A percentile compares a stretch with the other conserved stretches of the same genome.
Conservation (phyloP, 2,888 invertebrate genomes). For the Hypsopygia costalis region DNA sequence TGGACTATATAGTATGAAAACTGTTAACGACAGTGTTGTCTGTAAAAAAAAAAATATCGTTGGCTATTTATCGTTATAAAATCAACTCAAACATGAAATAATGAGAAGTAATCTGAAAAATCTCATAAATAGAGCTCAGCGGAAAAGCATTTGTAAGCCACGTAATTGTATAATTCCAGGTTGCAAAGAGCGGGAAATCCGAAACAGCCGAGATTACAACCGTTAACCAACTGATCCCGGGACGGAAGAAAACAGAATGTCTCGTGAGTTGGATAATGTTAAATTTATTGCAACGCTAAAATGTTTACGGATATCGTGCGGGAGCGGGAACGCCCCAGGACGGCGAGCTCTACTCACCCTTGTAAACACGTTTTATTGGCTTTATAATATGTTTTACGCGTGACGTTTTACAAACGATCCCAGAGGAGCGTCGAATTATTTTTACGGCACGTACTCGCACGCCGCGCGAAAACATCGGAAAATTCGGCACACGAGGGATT, state of each 20-base stretch:
- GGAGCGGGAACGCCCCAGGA: conserved; percentile 52
- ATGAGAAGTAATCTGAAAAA: too few species aligned
- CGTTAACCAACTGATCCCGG: conserved; percentile 77
- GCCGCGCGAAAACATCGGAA: conserved; percentile 62
- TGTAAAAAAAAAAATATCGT: too few species aligned
- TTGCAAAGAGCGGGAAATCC: conserved; percentile 61
- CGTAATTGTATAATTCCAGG: conserved; percentile 69
- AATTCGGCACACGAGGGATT: conserved; percentile 69
- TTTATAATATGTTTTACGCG: conserved; percentile 81
- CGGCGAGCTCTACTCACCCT: conserved; percentile 74
- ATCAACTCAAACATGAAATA: too few species aligned
- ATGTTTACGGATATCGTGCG: conserved; percentile 77
- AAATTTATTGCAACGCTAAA: conserved; percentile 79
- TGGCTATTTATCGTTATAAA: too few species aligned
- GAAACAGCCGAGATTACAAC: conserved; percentile 72
- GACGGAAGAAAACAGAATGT: conserved; percentile 75
- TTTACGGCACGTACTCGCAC: conserved; percentile 74
- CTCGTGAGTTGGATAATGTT: conserved; percentile 76
- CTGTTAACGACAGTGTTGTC: too few species aligned
- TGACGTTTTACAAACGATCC: conserved; percentile 81
- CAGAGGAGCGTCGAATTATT: conserved; percentile 75
- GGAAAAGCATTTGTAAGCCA: conserved; percentile 48
- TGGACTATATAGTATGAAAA: too few species aligned
- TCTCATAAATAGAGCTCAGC: conserved; percentile 40
- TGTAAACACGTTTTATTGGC: conserved; percentile 81